Evolutionary conservation across 2,113 vertebrate genomes (phyloP), one percentile per base, ranked within the genome.

Genomic region (Onychostruthus taczanowskii): DNA sequence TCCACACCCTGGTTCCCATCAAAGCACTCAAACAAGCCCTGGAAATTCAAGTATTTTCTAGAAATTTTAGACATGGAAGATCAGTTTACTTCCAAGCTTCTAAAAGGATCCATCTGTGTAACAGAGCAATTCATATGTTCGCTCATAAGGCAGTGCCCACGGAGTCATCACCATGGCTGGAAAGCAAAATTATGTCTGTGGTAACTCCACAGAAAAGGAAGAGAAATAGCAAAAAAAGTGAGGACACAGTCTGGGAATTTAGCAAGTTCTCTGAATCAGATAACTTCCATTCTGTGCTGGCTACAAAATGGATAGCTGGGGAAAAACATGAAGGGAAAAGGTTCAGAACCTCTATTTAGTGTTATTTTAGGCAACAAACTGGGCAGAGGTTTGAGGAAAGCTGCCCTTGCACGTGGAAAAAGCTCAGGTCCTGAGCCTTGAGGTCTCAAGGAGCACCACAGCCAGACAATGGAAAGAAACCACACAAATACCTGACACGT

Each of bases 31-130:
- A 53, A 46, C 28, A 78, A 89, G 22, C 27, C 30, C 52, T 75
- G 44, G 33, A 63, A 92, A 73, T 68, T 11, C 39, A 52, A 81
- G 56, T 43, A 41, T 64, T 82, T 90, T 91, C 78, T 81, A 75
- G 74, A 89, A 44, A 76, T 72, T 75, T 52, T 49, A 82, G 64
- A 50, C 35, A 41, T 10, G 37, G 64, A 74, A 84, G 31, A 59
- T 33, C 20, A 75, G 86, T 58, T 92, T 87, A 89, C 64, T 89
- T 76, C 22, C 63, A 91, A 82, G 41, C 33, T 75, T 91, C 56
- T 56, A 6, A 89, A 95, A 67, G 11, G 15, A 75, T 78, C 77
- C 81, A 82, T 89, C 87, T 94, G 90, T 56, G 66, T 89, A 91
- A 64, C 39, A 84, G 74, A 95, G n/a, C 39, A 63, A 39, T 89